Evolutionary conservation across 2,797 vertebrate species (phyloP).

Genomic region (Chrosomus eos): DNA sequence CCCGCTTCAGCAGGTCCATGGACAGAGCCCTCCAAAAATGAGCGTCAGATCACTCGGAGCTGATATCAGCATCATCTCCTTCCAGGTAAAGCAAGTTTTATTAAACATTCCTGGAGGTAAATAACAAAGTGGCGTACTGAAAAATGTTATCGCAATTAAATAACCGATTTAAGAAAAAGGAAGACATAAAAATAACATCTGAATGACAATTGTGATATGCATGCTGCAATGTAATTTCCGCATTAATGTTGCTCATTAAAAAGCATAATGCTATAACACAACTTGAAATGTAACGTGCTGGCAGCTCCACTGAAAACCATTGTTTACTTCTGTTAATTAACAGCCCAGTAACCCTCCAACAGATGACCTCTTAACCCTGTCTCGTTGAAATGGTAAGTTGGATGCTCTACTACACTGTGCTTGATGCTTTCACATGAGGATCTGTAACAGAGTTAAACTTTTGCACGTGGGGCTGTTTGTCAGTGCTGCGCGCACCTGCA

Average conservation of each 20-base stretch:
- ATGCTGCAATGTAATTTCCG: not conserved
- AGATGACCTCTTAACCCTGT: slow-evolving; percentile 83
- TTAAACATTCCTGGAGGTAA: not conserved
- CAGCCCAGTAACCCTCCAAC: slow-evolving; percentile 83
- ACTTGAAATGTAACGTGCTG: not conserved
- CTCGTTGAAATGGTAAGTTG: slow-evolving; percentile 76
- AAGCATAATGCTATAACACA: too few relatives aligned
- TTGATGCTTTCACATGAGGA: not conserved
- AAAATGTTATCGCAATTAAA: not conserved
- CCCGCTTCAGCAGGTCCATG: slow-evolving; percentile 68
- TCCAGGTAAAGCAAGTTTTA: slow-evolving; percentile 76
- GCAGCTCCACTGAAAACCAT: not conserved
- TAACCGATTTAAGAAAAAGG: not conserved
- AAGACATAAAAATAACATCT: not conserved
- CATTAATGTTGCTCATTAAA: not conserved
- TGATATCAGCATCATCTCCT: slow-evolving; percentile 79
- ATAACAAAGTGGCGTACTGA: not conserved
- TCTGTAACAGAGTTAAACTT: slow-evolving; percentile 21
- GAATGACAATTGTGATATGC: not conserved
- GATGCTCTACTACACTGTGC: not conserved
- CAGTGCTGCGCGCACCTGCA: not conserved
- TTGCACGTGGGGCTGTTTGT: slow-evolving; percentile 1
- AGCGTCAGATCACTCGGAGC: slow-evolving; percentile 82
- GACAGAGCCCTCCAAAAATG: slow-evolving; percentile 68
- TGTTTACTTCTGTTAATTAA: slow-evolving; percentile 46